Evolutionary conservation across 1,140 invertebrate species (phyloP).

Genomic region (Aricia agestis): DNA sequence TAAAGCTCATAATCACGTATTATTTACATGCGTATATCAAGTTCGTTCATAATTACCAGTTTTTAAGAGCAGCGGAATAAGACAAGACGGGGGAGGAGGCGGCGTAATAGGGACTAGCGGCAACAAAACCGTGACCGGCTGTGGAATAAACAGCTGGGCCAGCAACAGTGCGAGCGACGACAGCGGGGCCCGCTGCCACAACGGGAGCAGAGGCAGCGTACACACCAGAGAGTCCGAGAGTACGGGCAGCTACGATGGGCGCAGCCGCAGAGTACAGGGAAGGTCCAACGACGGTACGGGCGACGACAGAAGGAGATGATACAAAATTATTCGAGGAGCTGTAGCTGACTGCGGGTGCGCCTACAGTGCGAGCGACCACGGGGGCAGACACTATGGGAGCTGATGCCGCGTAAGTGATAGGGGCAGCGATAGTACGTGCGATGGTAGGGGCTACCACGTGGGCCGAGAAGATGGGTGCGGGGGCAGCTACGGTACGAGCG

Average conservation of each 20-base stretch:
- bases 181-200: conserved; percentile 28
- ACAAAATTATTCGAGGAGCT: background rate
- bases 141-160: conserved; percentile 27
- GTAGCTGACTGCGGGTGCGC: conserved; percentile 6
- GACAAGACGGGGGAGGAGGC: conserved; percentile 11
- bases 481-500: conserved; percentile 9
- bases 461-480: background rate
- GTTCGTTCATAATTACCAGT: conserved; percentile 21
- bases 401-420: background rate
- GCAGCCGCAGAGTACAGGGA: background rate
- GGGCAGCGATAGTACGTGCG: background rate
- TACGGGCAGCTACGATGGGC: background rate
- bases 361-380: background rate
- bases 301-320: conserved; percentile 13
- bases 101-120: conserved; percentile 13
- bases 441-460: conserved; percentile 18
- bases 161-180: conserved; percentile 28
- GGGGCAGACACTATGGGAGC: background rate
- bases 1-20: background rate
- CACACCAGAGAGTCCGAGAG: conserved; percentile 8
- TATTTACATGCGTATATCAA: conserved; percentile 7
- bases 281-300: conserved; percentile 17
- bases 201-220: conserved; percentile 28
- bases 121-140: conserved; percentile 20
- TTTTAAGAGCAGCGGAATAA: conserved; percentile 14